Evolutionary conservation across 2,888 invertebrate species (phyloP).

Genomic region (Dyspetes luteomarginatus): DNA sequence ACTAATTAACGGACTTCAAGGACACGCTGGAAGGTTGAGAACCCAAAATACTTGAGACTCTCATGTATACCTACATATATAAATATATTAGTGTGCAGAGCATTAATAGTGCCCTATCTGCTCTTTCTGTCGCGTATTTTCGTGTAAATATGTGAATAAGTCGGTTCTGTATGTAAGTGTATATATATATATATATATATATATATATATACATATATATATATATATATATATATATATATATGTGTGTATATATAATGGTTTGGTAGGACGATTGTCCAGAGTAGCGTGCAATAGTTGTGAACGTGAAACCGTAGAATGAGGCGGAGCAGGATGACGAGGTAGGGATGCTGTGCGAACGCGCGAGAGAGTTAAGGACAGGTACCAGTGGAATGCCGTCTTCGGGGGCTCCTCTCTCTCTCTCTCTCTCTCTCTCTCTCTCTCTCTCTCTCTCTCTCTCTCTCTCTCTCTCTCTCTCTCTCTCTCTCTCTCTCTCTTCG

Average conservation of each 20-base stretch:
- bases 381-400: conserved; percentile 79
- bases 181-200: no score
- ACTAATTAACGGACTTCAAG: conserved; percentile 61
- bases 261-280: conserved; percentile 73
- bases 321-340: neutral
- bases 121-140: no score
- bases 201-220: no score
- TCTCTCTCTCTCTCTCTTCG: neutral
- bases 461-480: neutral
- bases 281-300: conserved; percentile 63
- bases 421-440: conserved; percentile 3
- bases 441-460: neutral
- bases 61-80: neutral
- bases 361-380: conserved; percentile 75
- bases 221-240: conserved; percentile 13
- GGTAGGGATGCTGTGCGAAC: conserved; percentile 37
- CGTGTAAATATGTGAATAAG: no score
- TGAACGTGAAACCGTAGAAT: conserved; percentile 68
- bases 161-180: conserved; percentile 5
- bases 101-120: no score
- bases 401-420: conserved; percentile 64
- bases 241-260: conserved; percentile 67
- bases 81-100: no score
- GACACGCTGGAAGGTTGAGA: conserved; percentile 53
- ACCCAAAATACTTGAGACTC: conserved; percentile 34